phyloP scores from a whole-genome alignment of 2,113 vertebrate genomes.

The Odocoileus virginianus region DNA sequence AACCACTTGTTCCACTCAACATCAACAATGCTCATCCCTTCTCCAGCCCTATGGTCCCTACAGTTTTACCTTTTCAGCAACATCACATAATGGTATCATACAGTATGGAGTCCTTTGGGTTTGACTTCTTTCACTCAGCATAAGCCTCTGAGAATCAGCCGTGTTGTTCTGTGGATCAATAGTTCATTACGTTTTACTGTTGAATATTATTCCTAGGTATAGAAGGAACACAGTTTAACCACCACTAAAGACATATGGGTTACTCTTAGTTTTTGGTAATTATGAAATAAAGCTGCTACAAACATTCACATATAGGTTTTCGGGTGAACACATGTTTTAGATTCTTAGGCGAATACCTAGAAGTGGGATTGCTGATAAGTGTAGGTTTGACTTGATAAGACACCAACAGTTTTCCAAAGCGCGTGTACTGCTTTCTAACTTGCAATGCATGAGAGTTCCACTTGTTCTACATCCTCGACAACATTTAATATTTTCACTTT shows the following conservation, averaged over 20 bases:
- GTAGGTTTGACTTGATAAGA: background rate
- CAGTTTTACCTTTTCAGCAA: background rate
- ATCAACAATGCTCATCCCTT: background rate
- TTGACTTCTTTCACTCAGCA: background rate
- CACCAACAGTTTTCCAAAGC: background rate
- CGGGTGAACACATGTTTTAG: background rate
- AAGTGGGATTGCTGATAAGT: background rate
- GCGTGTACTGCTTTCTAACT: background rate
- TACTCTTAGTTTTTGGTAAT: slow-evolving; percentile 2
- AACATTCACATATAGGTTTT: background rate
- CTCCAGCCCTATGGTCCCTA: background rate
- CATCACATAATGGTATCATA: background rate
- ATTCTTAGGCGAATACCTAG: background rate
- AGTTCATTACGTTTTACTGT: slow-evolving; percentile 3
- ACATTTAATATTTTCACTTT: background rate
- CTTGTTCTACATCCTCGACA: background rate
- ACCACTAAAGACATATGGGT: background rate
- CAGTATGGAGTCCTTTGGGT: background rate
- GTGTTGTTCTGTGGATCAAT: background rate
- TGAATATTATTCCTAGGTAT: background rate
- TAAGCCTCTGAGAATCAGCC: background rate
- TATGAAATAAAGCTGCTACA: background rate
- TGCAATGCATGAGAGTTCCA: background rate
- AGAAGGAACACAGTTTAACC: background rate
- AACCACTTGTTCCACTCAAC: background rate